Evolutionary conservation across 2,888 invertebrate species (phyloP), one percentile per base, ranked within the genome.

Genomic region (Papilio demoleus): DNA sequence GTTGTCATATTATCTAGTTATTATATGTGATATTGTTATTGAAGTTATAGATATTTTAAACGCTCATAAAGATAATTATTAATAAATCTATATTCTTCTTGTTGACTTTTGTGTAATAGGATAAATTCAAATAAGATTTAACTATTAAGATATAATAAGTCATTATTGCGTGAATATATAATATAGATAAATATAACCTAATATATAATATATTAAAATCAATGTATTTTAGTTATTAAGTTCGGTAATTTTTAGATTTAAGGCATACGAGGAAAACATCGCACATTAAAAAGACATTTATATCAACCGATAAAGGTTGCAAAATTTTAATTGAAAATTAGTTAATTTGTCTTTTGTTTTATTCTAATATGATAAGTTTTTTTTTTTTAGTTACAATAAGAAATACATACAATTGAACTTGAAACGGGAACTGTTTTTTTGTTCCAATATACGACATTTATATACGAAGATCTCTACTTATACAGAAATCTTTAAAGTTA

Each of bases 11-110:
- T 87, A 87, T 89, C 88, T 90, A 90, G 90, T 86, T 87, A 85
- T 80, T 88, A 82, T 90, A 92, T 90, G 92, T 92, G 92, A 92
- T 92, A 92, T 90, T 91, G 92, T 91, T 92, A 91, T 89, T 88
- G 86, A 84, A 88, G 81, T 88, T 82, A 88, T 88, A 89, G 87
- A 90, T 89, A 88, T 88, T 87, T 87, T 86, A 89, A 87, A 82
- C 78, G 88, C 85, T 90, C 88, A 81, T 78, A 77, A 77, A 76
- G 70, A 70, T 74, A 75, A 79, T 80, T 81, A 79, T 83, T 79
- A 80, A 79, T 81, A 82, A 83, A 85, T 85, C 81, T 88, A 86
- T 88, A 90, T 84, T 85, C 86, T 86, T 81, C 91, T 88, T 90
- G 91, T 92, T 91, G 87, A 91, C 88, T 88, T 86, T 84, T 90